Conservation (phyloP, 2,888 invertebrate species). For the Rosalia funebris region DNA sequence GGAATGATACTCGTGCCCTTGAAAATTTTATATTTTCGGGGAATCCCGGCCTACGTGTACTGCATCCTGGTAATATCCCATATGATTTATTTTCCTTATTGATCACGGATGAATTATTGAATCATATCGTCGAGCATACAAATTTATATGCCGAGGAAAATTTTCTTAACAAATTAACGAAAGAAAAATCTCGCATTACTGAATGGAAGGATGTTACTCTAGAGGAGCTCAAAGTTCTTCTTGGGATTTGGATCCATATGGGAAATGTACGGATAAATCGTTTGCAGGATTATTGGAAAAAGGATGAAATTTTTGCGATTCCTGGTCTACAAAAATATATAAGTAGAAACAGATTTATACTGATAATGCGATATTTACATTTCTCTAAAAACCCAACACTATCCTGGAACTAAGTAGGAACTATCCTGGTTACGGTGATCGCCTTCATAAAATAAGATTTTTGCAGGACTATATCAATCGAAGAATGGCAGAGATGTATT, state of each 20-base stretch:
- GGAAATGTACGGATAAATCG: background rate
- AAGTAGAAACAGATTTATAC: conserved; percentile 32
- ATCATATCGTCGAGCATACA: conserved; percentile 3
- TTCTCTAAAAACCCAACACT: conserved; percentile 12
- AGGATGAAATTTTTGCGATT: conserved; percentile 26
- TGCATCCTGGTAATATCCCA: background rate
- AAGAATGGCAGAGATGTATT: conserved; percentile 35
- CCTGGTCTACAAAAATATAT: conserved; percentile 23
- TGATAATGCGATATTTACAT: conserved; percentile 32
- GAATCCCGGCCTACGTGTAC: background rate
- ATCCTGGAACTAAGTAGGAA: background rate
- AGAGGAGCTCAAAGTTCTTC: background rate
- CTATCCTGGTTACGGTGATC: conserved; percentile 4
- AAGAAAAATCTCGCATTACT: background rate
- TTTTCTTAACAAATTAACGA: conserved; percentile 2
- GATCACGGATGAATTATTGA: background rate
- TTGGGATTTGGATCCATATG: background rate
- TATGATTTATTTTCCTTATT: conserved; percentile 5
- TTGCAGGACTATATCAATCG: conserved; percentile 55
- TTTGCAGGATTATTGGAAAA: conserved; percentile 30
- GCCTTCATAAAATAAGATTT: conserved; percentile 47
- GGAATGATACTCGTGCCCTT: background rate
- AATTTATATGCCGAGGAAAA: conserved; percentile 4
- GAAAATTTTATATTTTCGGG: background rate
- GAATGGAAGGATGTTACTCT: background rate